Evolutionary conservation across 2,797 vertebrate genomes (phyloP).

Genomic region (Protosalanx chinensis): DNA sequence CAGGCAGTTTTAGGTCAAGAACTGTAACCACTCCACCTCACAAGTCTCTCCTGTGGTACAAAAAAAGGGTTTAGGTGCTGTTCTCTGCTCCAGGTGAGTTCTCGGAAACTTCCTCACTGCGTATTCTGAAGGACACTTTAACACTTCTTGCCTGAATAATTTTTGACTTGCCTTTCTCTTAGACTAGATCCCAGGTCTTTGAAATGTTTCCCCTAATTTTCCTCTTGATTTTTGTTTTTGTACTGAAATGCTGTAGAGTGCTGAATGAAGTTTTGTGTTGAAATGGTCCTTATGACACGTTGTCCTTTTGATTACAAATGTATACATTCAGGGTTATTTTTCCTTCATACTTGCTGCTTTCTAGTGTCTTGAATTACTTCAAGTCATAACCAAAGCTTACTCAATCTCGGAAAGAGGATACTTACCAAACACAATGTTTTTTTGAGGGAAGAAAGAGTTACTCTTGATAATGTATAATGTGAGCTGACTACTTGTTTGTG

Average conservation of each 20-base stretch:
- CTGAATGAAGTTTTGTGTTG: slow-evolving; percentile 27
- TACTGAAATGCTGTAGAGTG: slow-evolving; percentile 34
- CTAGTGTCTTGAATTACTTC: slow-evolving; percentile 55
- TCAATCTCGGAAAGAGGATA: slow-evolving; percentile 54
- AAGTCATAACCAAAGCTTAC: slow-evolving; percentile 70
- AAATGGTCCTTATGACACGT: slow-evolving; percentile 28
- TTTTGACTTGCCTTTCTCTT: slow-evolving; percentile 49
- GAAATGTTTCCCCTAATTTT: slow-evolving; percentile 27
- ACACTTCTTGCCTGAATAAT: slow-evolving; percentile 43
- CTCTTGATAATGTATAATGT: slow-evolving; percentile 28
- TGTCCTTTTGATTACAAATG: slow-evolving; percentile 37
- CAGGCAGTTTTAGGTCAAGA: slow-evolving; percentile 12
- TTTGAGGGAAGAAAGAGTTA: slow-evolving; percentile 21
- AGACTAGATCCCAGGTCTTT: slow-evolving; percentile 48
- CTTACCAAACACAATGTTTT: slow-evolving; percentile 57
- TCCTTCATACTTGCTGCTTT: slow-evolving; percentile 61
- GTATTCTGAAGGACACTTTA: slow-evolving; percentile 37
- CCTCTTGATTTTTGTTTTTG: slow-evolving; percentile 14
- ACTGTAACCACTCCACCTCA: slow-evolving; percentile 23
- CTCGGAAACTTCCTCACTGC: slow-evolving; percentile 24
- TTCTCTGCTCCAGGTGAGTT: slow-evolving; percentile 42
- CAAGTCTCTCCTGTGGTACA: slow-evolving; percentile 6
- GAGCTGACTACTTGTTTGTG: slow-evolving; percentile 13
- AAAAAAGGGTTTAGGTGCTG: slow-evolving; percentile 48
- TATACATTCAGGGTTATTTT: slow-evolving; percentile 51